Evolutionary conservation across 2,888 invertebrate genomes (phyloP).

Genomic region (Nymphalis polychloros): DNA sequence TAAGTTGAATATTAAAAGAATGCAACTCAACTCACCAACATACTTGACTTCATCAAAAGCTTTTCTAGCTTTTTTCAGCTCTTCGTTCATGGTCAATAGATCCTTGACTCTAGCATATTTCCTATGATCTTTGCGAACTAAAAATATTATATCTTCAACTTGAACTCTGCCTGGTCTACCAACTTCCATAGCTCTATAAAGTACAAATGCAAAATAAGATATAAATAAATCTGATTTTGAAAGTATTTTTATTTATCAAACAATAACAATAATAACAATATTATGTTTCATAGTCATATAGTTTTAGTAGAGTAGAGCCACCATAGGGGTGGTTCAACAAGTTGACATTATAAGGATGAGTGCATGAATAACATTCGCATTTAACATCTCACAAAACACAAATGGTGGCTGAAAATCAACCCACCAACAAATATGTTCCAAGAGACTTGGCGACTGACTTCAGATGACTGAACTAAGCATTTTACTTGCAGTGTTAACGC

Average conservation of each 20-base stretch:
- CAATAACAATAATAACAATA: neutral
- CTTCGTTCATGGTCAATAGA: slow-evolving; percentile 98
- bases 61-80: slow-evolving; percentile 98
- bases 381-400: too few relatives aligned
- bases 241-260: neutral
- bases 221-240: neutral
- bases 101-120: slow-evolving; percentile 99
- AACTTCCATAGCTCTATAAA: slow-evolving; percentile 94
- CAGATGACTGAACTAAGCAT: too few relatives aligned
- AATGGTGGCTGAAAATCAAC: too few relatives aligned
- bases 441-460: too few relatives aligned
- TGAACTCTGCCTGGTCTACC: slow-evolving; percentile 97
- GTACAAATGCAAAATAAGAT: neutral
- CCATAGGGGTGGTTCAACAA: too few relatives aligned
- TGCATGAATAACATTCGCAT: too few relatives aligned
- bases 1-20: neutral
- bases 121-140: slow-evolving; percentile 96
- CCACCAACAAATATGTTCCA: too few relatives aligned
- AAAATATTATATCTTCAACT: slow-evolving; percentile 98
- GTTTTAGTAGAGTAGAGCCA: too few relatives aligned
- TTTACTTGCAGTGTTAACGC: too few relatives aligned
- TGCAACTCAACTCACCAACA: slow-evolving; percentile 85
- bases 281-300: too few relatives aligned
- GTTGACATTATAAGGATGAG: too few relatives aligned
- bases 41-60: slow-evolving; percentile 99